Evolutionary conservation across 2,888 invertebrate species (phyloP).

Genomic region (Andrena praecox): DNA sequence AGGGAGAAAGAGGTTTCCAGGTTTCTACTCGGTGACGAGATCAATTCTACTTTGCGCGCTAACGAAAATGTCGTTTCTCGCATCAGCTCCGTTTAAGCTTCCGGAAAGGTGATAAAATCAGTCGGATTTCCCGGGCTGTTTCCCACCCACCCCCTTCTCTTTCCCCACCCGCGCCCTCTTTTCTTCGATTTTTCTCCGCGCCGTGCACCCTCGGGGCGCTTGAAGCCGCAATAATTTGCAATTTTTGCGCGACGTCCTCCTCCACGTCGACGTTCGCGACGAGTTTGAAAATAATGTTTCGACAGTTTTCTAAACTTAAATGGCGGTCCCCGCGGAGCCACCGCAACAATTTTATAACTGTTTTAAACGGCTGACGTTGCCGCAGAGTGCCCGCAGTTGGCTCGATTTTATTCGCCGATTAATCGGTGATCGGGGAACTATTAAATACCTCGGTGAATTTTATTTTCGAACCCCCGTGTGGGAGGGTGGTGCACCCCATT

Average conservation of each 20-base stretch:
- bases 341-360: not conserved
- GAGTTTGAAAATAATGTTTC: conserved; percentile 38
- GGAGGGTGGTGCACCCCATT: not conserved
- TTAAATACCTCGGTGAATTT: not conserved
- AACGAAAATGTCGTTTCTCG: conserved; percentile 72
- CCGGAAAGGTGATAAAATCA: conserved; percentile 70
- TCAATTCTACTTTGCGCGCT: conserved; percentile 63
- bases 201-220: conserved; percentile 20
- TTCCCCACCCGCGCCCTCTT: not conserved
- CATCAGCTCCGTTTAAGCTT: conserved; percentile 74
- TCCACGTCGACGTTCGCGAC: conserved; percentile 8
- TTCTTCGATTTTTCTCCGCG: conserved; percentile 30
- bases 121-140: conserved; percentile 37
- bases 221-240: conserved; percentile 53
- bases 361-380: conserved; percentile 1
- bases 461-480: not conserved
- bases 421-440: not conserved
- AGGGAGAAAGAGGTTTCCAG: conserved; percentile 1
- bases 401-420: not conserved
- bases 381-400: not conserved
- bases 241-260: conserved; percentile 30
- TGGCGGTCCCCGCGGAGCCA: not conserved
- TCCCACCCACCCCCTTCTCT: not conserved
- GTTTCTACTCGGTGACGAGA: conserved; percentile 67
- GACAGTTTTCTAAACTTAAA: conserved; percentile 43